phyloP scores from a whole-genome alignment of 2,797 vertebrate species.

The Pelochelys cantorii region DNA sequence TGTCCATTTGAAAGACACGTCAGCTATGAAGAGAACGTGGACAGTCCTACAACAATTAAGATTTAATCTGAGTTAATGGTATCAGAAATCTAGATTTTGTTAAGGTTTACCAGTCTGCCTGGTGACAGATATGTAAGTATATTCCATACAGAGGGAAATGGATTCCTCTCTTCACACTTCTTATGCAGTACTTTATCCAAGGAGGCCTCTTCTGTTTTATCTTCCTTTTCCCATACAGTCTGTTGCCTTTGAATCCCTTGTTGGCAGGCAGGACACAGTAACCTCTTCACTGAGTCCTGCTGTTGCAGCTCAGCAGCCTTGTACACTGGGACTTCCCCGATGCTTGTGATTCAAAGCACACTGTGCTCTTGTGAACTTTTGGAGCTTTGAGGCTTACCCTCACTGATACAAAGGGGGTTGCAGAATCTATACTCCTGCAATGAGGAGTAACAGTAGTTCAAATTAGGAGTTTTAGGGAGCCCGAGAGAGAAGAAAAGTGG shows the following conservation, averaged over 20 bases:
- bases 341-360: not conserved
- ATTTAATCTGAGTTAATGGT: not conserved
- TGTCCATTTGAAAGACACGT: not conserved
- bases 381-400: not conserved
- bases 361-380: not conserved
- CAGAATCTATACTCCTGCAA: too few species aligned
- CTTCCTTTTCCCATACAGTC: not conserved
- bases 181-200: not conserved
- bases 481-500: too few species aligned
- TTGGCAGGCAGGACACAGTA: not conserved
- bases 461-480: too few species aligned
- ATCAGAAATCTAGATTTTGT: not conserved
- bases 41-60: not conserved
- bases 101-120: not conserved
- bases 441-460: too few species aligned
- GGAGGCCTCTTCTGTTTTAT: not conserved
- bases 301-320: not conserved
- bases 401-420: not conserved
- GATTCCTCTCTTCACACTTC: not conserved
- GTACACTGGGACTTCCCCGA: not conserved
- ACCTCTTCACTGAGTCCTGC: not conserved
- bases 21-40: not conserved
- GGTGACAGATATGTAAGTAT: not conserved
- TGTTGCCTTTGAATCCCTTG: not conserved
- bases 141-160: not conserved